Evolutionary conservation across 2,888 invertebrate species (phyloP).

Genomic region (Brachycybe producta): DNA sequence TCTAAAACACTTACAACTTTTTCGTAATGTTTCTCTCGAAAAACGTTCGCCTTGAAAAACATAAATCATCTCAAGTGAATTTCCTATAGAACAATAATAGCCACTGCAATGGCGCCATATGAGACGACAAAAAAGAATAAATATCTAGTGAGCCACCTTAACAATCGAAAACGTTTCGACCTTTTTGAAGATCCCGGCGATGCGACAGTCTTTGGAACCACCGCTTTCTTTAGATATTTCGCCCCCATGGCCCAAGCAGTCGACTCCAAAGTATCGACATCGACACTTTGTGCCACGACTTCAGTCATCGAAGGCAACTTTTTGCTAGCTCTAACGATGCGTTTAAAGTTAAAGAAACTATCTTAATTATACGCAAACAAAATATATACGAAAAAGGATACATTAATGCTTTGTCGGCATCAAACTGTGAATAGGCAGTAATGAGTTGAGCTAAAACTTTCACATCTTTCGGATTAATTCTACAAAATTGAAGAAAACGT

Average conservation of each 20-base stretch:
- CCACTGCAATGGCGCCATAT: too few species aligned
- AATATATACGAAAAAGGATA: slow-evolving; percentile 27
- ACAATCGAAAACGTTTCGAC: too few species aligned
- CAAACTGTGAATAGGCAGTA: slow-evolving; percentile 64
- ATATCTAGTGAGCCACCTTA: too few species aligned
- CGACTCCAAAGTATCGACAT: slow-evolving; percentile 73
- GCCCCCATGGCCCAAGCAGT: slow-evolving; percentile 81
- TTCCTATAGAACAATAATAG: too few species aligned
- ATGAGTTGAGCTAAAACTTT: slow-evolving; percentile 79
- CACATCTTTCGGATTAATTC: slow-evolving; percentile 58
- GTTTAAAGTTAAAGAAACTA: too few species aligned
- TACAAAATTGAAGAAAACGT: slow-evolving; percentile 23
- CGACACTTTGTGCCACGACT: slow-evolving; percentile 48
- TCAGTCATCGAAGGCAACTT: slow-evolving; percentile 50
- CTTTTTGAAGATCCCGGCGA: slow-evolving; percentile 31
- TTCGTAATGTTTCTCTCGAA: too few species aligned
- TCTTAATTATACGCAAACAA: too few species aligned
- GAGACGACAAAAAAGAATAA: too few species aligned
- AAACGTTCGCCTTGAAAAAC: too few species aligned
- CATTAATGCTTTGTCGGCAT: slow-evolving; percentile 61
- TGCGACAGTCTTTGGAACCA: slow-evolving; percentile 37
- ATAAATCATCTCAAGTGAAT: too few species aligned
- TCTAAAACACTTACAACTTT: too few species aligned
- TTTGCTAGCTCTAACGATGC: slow-evolving; percentile 46
- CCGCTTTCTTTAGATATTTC: slow-evolving; percentile 65